These are phyloP conservation scores for Alviniconcha strummeri DNA, from an alignment of 2,888 invertebrate species.

Conservation along the genomic window DNA sequence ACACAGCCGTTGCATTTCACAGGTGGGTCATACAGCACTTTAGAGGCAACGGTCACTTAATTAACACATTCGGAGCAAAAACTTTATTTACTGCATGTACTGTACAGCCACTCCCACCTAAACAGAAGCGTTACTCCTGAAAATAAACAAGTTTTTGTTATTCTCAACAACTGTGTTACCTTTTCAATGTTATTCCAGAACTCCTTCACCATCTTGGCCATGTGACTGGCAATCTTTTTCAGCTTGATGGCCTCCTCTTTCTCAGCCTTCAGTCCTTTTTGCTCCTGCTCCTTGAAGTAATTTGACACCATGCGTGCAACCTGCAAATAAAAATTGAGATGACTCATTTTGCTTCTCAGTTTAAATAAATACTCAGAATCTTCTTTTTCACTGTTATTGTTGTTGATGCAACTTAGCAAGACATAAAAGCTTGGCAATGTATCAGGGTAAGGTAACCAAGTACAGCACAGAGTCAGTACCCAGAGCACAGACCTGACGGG, in stretches of 20 bases:
- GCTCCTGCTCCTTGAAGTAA: slow-evolving; percentile 77
- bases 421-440: neutral
- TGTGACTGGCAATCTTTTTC: slow-evolving; percentile 89
- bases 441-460: slow-evolving; percentile 24
- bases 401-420: neutral
- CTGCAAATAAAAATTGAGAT: slow-evolving; percentile 46
- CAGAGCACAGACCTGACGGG: slow-evolving; percentile 27
- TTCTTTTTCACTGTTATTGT: neutral
- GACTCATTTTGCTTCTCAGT: neutral
- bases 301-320: slow-evolving; percentile 70
- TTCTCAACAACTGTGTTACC: slow-evolving; percentile 72
- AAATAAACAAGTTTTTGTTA: too few relatives aligned
- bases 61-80: too few relatives aligned
- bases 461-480: slow-evolving; percentile 16
- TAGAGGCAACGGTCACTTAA: too few relatives aligned
- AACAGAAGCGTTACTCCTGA: too few relatives aligned
- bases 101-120: too few relatives aligned
- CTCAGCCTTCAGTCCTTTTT: slow-evolving; percentile 91
- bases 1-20: neutral
- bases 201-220: slow-evolving; percentile 93
- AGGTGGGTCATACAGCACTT: neutral
- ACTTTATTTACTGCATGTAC: too few relatives aligned
- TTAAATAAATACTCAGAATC: neutral
- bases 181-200: slow-evolving; percentile 99
- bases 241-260: slow-evolving; percentile 92